Conservation (phyloP, 2,113 vertebrate species). For the Tursiops truncatus region DNA sequence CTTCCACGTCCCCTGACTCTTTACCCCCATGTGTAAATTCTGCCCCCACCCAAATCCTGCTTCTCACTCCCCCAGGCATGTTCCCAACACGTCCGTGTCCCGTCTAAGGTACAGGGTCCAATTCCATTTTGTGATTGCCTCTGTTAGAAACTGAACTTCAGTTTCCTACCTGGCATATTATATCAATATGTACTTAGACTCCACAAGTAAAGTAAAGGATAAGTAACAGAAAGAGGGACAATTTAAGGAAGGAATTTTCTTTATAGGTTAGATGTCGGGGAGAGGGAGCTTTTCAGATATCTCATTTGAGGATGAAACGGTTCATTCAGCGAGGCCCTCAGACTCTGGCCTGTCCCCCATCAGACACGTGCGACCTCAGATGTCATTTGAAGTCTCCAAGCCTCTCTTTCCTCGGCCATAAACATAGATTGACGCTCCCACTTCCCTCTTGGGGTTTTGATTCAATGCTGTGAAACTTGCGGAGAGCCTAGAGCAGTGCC, state of each 20-base stretch:
- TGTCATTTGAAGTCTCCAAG: not conserved
- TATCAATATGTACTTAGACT: not conserved
- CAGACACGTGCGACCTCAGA: not conserved
- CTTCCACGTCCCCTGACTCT: not conserved
- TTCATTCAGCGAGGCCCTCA: not conserved
- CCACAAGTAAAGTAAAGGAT: not conserved
- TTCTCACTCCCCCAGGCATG: not conserved
- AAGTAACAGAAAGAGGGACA: not conserved
- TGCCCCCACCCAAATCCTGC: not conserved
- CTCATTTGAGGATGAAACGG: not conserved
- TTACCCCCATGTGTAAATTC: rapidly evolving
- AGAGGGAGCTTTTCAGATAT: not conserved
- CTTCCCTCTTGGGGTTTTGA: not conserved
- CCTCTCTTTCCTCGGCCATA: not conserved
- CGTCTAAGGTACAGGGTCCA: not conserved
- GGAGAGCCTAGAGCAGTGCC: not conserved
- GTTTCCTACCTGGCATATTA: not conserved
- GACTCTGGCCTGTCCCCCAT: not conserved
- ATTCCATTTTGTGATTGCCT: not conserved
- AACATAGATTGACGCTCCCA: not conserved
- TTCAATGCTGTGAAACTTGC: not conserved
- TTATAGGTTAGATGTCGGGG: not conserved
- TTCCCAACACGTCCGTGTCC: not conserved
- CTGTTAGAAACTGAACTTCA: not conserved
- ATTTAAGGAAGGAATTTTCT: not conserved